Evolutionary conservation across 2,113 vertebrate species (phyloP), one percentile per base, ranked within the genome.

Genomic region (Anhinga rufa): DNA sequence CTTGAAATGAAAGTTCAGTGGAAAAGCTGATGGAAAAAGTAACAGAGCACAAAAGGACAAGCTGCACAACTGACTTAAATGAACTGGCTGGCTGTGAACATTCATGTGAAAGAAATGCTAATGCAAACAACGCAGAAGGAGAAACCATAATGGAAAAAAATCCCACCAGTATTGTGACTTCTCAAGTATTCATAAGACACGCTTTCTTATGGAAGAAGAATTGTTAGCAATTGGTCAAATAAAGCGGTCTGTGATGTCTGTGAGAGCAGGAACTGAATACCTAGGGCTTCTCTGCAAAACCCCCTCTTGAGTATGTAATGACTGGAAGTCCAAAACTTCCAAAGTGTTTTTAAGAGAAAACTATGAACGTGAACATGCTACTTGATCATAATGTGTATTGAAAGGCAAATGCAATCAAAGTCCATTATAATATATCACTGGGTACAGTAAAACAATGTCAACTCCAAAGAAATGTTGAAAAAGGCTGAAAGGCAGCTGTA

Each of bases 21-120:
- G 85, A 77, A 92, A 93, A 95, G 64, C 86, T 90, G 94, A 91
- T 97, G 87, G 91, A 71, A 90, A 88, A 93, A 91, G 92, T 90
- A 95, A 52, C 74, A 68, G 65, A 95, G 55, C 91, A 96, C 89
- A 71, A 90, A 87, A 86, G 82, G 87, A 79, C 74, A 95, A 94
- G 68, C 93, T 83, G 75, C 82, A 77, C 82, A 65, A 81, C 81
- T 31, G 38, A 85, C 95, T 82, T 66, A 72, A 66, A 92, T 74
- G 87, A 92, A 62, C 82, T 86, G 55, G 5, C 78, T 88, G 87
- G 36, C 94, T 78, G 87, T 55, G 94, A 95, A 94, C 42, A 36
- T 32, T 85, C 32, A 70, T 77, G 89, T 84, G 87, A 94, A 95
- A 86, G 66, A 95, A 95, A 83, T 68, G 55, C 68, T 95, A 88